Evolutionary conservation across 2,888 invertebrate species (phyloP).

Genomic region (Megastigmus dorsalis): DNA sequence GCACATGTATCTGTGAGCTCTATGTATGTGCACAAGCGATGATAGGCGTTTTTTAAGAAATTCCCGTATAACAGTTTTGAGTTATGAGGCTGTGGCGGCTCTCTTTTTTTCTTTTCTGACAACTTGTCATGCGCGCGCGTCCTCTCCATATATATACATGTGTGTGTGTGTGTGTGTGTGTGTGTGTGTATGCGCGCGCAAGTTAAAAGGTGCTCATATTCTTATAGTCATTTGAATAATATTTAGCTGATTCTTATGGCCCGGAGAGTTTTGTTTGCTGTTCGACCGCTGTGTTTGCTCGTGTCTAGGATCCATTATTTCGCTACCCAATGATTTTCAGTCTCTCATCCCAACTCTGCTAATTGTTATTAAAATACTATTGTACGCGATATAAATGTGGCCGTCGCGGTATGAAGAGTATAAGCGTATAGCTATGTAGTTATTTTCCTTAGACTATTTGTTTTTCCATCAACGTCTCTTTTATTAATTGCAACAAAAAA

Average conservation of each 20-base stretch:
- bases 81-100: conserved; percentile 24
- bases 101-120: neutral
- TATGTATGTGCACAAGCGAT: conserved; percentile 19
- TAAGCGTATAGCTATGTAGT: too few relatives aligned
- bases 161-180: too few relatives aligned
- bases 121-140: neutral
- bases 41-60: conserved; percentile 43
- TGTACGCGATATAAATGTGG: too few relatives aligned
- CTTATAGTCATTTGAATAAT: conserved; percentile 38
- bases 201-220: conserved; percentile 15
- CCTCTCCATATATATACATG: conserved; percentile 19
- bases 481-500: too few relatives aligned
- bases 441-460: too few relatives aligned
- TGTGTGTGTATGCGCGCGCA: too few relatives aligned
- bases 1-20: neutral
- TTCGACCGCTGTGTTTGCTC: conserved; percentile 4
- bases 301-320: conserved; percentile 23
- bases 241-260: conserved; percentile 23
- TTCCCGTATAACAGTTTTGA: conserved; percentile 26
- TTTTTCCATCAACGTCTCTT: too few relatives aligned
- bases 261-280: conserved; percentile 41
- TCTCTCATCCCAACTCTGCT: too few relatives aligned
- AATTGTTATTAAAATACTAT: too few relatives aligned
- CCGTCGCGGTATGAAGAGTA: too few relatives aligned
- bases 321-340: too few relatives aligned